Evolutionary conservation across 1,140 invertebrate species (phyloP), one percentile per base, ranked within the genome.

Genomic region (Paralvinella palmiformis): DNA sequence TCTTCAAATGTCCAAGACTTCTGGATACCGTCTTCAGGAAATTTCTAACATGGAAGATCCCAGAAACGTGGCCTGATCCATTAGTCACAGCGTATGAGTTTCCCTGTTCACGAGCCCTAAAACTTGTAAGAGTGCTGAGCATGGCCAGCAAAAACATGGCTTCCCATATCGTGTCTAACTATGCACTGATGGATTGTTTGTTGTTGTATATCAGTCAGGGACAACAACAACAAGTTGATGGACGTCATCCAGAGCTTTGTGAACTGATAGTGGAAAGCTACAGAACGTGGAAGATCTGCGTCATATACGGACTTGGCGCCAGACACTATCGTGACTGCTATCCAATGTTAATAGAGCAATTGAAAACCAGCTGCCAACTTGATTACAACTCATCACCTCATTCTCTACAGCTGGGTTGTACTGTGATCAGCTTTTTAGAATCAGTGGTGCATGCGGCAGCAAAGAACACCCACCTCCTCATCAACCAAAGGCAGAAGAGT

Each of bases 121-220:
- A 72, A 62, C 61, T 83, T 35, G 70, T 83, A 15, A 68, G 79
- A 62, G 71, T 76, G 22, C 64, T 84, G 24, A 73, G 76, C 63
- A 73, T 76, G 48, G 68, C 75, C 59, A 78, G 79, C 0, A 68
- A 68, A 60, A 72, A 74, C 35, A 72, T 83, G 61, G 77, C 81
- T 10, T 63, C 71, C 10, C 52, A 15, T 22, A 20, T 13, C 20
- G 24, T 7, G 20, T 20, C 31, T 52, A 52, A 27, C 24, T 52
- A 17, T n/a, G n/a, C n/a, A n/a, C n/a, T 52, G 6, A 52, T 52
- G 17, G 24, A 27, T 27, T 52, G 48, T 7, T 52, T 52, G 5
- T 52, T 27, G 20, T 27, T 10, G 24, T 52, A 52, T 52, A 22
- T 52, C 2, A 10, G 48, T 7, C 48, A 52, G 7, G 17, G 10